Conservation (phyloP, 2,113 vertebrate genomes). For the Nicator chloris region DNA sequence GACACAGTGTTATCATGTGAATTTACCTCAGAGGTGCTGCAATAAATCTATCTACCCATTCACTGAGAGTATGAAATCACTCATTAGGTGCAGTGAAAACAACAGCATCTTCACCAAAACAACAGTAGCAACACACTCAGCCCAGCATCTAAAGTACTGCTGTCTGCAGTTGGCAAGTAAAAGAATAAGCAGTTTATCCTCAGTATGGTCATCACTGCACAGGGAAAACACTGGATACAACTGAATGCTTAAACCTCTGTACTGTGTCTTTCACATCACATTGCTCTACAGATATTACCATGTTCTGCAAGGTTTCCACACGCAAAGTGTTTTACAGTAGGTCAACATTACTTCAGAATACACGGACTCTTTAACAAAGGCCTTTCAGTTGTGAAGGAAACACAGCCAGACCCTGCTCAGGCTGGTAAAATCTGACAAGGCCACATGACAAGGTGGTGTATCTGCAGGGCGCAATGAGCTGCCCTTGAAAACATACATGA, state of each 20-base stretch:
- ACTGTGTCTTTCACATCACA: not conserved
- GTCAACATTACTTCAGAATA: not conserved
- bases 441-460: not conserved
- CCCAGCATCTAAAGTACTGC: not conserved
- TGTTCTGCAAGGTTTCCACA: not conserved
- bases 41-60: not conserved
- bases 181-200: not conserved
- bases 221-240: not conserved
- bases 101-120: not conserved
- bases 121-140: not conserved
- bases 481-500: not conserved
- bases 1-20: not conserved
- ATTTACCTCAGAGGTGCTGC: not conserved
- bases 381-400: not conserved
- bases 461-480: not conserved
- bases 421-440: slow-evolving; percentile 6
- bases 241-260: not conserved
- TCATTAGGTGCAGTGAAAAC: not conserved
- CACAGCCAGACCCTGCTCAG: not conserved
- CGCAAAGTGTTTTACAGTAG: not conserved
- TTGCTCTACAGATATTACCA: not conserved
- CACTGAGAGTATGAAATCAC: not conserved
- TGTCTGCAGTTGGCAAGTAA: not conserved
- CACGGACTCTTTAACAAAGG: not conserved
- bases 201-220: not conserved